These are phyloP conservation scores for Drosophila busckii DNA, from an alignment of 1,140 invertebrate species.

Conservation along the genomic window DNA sequence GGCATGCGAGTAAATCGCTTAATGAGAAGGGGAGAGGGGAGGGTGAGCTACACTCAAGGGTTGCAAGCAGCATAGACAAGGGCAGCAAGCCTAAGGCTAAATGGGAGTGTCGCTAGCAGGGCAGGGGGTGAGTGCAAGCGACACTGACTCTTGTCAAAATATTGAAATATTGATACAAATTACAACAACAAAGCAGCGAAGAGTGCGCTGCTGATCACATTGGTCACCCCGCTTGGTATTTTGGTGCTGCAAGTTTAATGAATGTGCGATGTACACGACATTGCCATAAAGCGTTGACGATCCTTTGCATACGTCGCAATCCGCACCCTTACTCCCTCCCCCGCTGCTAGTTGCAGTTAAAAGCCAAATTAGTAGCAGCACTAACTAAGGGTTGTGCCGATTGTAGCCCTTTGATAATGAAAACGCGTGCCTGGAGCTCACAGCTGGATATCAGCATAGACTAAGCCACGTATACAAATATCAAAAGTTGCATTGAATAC, in stretches of 20 bases:
- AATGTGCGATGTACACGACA: constrained; percentile 73
- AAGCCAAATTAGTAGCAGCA: constrained; percentile 64
- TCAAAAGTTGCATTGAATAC: not conserved
- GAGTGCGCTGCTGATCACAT: constrained; percentile 23
- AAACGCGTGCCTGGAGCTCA: constrained; percentile 16
- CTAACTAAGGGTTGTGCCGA: constrained; percentile 33
- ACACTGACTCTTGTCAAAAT: constrained; percentile 70
- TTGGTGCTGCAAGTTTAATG: constrained; percentile 43
- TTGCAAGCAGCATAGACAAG: constrained; percentile 17
- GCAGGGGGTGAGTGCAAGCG: constrained; percentile 17
- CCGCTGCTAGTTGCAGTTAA: constrained; percentile 10
- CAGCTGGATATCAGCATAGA: not conserved
- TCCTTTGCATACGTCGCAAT: constrained; percentile 30
- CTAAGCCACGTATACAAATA: not conserved
- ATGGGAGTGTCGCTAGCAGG: constrained; percentile 32
- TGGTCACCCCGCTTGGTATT: constrained; percentile 5
- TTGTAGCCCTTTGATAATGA: constrained; percentile 54
- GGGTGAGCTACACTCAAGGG: not conserved
- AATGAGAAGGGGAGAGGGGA: constrained; percentile 19
- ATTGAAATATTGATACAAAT: constrained; percentile 73
- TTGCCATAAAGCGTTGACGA: constrained; percentile 48
- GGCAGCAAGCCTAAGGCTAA: constrained; percentile 13
- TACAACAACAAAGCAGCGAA: constrained; percentile 29
- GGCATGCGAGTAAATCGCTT: too few species aligned
- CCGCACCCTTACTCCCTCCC: constrained; percentile 1